These are phyloP conservation scores for Cettia cetti DNA, from an alignment of 2,113 vertebrate genomes.

Conservation along the genomic window DNA sequence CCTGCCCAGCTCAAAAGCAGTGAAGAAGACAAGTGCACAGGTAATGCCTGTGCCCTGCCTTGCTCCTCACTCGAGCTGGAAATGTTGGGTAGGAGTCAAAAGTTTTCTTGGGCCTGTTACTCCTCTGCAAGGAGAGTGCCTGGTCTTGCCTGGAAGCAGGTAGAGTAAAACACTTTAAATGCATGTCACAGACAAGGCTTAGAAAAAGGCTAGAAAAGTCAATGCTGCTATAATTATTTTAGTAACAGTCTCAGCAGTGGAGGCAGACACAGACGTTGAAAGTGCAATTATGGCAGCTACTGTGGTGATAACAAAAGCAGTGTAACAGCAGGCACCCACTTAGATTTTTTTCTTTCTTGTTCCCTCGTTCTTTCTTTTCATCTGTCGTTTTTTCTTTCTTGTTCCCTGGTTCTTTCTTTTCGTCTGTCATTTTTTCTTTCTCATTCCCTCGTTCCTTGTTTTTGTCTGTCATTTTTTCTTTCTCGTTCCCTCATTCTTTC, in stretches of 20 bases:
- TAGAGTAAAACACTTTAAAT: conserved; percentile 16
- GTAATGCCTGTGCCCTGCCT: neutral
- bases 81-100: neutral
- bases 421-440: too few relatives aligned
- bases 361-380: too few relatives aligned
- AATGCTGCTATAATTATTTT: conserved; percentile 26
- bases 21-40: neutral
- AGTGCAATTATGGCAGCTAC: neutral
- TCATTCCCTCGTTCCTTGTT: too few relatives aligned
- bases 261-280: neutral
- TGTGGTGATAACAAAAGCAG: neutral
- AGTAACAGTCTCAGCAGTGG: neutral
- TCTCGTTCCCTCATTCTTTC: too few relatives aligned
- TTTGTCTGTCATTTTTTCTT: too few relatives aligned
- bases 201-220: neutral
- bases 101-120: neutral
- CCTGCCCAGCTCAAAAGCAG: neutral
- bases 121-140: neutral
- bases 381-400: too few relatives aligned
- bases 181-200: conserved; percentile 7
- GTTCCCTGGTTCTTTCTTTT: too few relatives aligned
- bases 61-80: neutral
- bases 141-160: neutral
- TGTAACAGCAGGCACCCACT: neutral
- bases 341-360: too few relatives aligned